Evolutionary conservation across 2,113 vertebrate species (phyloP).

Genomic region (Sminthopsis crassicaudata): DNA sequence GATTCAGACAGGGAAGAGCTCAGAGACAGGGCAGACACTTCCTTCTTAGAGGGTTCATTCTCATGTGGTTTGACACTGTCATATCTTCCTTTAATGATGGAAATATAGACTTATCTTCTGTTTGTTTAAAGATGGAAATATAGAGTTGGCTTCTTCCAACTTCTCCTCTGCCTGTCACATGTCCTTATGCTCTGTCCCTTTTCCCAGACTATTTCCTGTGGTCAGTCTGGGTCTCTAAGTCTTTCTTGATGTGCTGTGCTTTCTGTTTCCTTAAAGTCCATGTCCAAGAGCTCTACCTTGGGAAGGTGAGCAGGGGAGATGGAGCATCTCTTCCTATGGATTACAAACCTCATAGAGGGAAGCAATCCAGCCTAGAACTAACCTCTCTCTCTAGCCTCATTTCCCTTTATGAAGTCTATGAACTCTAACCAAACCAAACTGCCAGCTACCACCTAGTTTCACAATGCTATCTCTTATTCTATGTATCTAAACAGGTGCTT

Average conservation of each 20-base stretch:
- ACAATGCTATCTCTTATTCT: not conserved
- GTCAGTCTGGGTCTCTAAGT: not conserved
- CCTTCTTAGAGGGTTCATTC: not conserved
- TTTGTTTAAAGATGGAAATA: not conserved
- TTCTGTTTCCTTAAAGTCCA: not conserved
- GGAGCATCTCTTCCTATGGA: not conserved
- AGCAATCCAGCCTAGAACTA: not conserved
- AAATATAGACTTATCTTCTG: conserved; percentile 14
- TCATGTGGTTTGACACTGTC: conserved; percentile 12
- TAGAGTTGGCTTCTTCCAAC: not conserved
- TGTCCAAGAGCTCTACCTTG: not conserved
- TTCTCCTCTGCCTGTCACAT: not conserved
- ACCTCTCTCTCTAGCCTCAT: not conserved
- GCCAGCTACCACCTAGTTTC: not conserved
- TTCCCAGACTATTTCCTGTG: not conserved
- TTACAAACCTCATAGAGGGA: not conserved
- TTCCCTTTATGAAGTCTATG: not conserved
- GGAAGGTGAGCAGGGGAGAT: not conserved
- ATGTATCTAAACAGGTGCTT: not conserved
- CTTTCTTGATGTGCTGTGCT: not conserved
- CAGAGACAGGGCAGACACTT: not conserved
- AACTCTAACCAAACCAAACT: not conserved
- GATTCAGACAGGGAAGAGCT: not conserved
- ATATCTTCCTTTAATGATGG: conserved; percentile 41
- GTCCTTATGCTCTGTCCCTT: not conserved